These are phyloP conservation scores for Drosophila macrospina DNA, from an alignment of 2,888 invertebrate genomes.

Conservation along the genomic window DNA sequence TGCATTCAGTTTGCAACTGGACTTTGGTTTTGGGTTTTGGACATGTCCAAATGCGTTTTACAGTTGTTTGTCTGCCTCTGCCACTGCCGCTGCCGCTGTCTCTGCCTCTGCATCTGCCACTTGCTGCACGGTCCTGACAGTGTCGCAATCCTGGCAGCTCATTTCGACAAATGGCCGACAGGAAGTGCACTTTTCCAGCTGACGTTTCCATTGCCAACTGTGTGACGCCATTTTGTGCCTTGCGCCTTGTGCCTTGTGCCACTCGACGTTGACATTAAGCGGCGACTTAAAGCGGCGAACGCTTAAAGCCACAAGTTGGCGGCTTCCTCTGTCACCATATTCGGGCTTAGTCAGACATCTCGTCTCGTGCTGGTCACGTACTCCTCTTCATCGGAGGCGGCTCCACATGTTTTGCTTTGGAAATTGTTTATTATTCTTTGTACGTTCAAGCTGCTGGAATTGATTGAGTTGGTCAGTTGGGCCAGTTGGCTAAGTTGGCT, in stretches of 20 bases:
- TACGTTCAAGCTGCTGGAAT: conserved; percentile 58
- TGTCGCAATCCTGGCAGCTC: conserved; percentile 76
- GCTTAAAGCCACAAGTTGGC: conserved; percentile 34
- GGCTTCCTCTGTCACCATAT: conserved; percentile 12
- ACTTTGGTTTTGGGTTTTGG: conserved; percentile 36
- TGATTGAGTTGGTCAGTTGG: conserved; percentile 68
- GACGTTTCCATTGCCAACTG: conserved; percentile 38
- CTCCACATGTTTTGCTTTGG: conserved; percentile 39
- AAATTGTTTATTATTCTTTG: conserved; percentile 73
- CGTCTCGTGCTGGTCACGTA: conserved; percentile 37
- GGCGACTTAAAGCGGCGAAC: conserved; percentile 31
- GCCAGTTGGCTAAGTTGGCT: conserved; percentile 11
- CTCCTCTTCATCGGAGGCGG: not conserved
- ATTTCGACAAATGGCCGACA: conserved; percentile 79
- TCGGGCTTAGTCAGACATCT: conserved; percentile 10
- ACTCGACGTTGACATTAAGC: conserved; percentile 27
- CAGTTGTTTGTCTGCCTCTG: conserved; percentile 73
- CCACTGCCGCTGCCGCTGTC: too few species aligned
- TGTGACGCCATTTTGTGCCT: conserved; percentile 22
- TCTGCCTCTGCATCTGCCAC: not conserved
- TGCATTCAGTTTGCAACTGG: conserved; percentile 50
- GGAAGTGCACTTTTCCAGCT: conserved; percentile 70
- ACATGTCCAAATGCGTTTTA: conserved; percentile 77
- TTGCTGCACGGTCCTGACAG: conserved; percentile 48
- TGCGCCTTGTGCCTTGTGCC: not conserved